Evolutionary conservation across 1,140 invertebrate species (phyloP), one percentile per base, ranked within the genome.

Genomic region (Pinna nobilis): DNA sequence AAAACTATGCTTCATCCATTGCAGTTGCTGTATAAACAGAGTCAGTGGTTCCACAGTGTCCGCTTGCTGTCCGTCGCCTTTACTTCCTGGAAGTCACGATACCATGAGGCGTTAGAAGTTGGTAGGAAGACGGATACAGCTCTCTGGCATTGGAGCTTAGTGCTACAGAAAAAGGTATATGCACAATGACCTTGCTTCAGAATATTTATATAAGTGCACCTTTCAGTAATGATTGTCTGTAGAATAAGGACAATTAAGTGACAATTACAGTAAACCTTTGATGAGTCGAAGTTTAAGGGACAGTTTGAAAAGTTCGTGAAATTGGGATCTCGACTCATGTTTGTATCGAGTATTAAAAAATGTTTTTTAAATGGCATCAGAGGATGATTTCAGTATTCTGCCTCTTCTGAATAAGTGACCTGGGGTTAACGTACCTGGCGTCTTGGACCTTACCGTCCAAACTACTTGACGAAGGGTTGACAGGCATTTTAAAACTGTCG

Each of bases 81-180:
- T 50, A 39, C 76, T 11, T 7, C 51, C 15, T 86, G 84, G 84
- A 80, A 74, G 33, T 20, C 44, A 28, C 37, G 73, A 50, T 66
- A 78, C 49, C 11, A 20, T 2, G 49, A 69, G 35, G 47, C 76
- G 6, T 32, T 65, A 55, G 75, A 82, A 63, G 74, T 77, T 47
- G 57, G 74, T 11, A 49, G 72, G 11, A 82, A 81, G 55, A 79
- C 79, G 2, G 55, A 76, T 30, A 25, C 84, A 30, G 84, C 83
- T 11, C 30, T 86, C 15, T 86, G 82, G 81, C 84, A 86, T 37
- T 86, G 84, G 84, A 84, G 84, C 71, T 47, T 86, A 4, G 72
- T 74, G 0, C 70, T 86, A 35, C 80, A 84, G 47, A 77, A 69
- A 51, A 84, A 84, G 78, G 84, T 86, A 49, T 5, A 15, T 20